Base-by-base conservation (phyloP, 2,888 invertebrate species). In the Orthonevra nobilis region DNA sequence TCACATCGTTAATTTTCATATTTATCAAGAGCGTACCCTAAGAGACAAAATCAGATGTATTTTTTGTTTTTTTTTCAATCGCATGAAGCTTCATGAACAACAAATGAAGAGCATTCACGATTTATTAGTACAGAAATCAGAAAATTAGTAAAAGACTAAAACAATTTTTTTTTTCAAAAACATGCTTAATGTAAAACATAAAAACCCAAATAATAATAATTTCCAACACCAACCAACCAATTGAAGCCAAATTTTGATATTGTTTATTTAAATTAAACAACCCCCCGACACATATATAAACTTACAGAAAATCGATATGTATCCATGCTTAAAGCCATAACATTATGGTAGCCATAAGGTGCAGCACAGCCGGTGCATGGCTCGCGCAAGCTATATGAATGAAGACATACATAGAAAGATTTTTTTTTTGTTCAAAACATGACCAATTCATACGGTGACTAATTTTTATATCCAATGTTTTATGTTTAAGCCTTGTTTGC, bases 321-420 rank as follows among this genome's bases (percentile, higher is more conserved):
- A 88, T 98, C 93, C 84, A 92, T 92, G 86, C 95, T 96, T 83
- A 99, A 92, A 84, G 92, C 92, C 95, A 99, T 96, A 88, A 97
- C 95, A 90, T 99, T 96, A 87, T 93, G 94, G 91, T 94, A 99
- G 85, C 98, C 98, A 89, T 99, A 99, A 17, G 99, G 98, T 82
- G 97, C 94, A 81, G 95, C 97, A 90, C 99, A 99, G 79, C 92
- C 92, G 52, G 89, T 86, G 85, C 94, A 95, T 81, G 95, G 95
- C 86, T 92, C 91, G 84, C 89, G 87, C 88, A 94, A 91, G 90
- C 94, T 94, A 85, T 81, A 83, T 81, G 52, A 82, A 83, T 73
- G 66, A 81, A 81, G 61, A 82, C 61, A 81, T 54, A 63, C 28
- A 46, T 54, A 58, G 38, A 50, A 10, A 46, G 56, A 23, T 15